Conservation (phyloP, 2,113 vertebrate species). For the Tupaia tana region DNA sequence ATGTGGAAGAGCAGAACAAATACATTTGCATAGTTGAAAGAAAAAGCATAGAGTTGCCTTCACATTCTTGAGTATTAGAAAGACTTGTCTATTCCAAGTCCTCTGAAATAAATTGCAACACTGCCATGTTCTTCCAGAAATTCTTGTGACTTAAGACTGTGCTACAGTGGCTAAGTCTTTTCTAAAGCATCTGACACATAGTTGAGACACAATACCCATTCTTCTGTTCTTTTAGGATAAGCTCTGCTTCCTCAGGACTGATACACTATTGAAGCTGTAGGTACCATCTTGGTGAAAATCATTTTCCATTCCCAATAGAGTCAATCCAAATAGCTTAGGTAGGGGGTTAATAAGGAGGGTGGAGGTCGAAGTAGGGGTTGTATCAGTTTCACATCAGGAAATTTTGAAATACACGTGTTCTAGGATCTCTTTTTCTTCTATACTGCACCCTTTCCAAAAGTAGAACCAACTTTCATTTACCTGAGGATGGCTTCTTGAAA, state of each 20-base stretch:
- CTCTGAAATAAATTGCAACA: background rate
- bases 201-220: background rate
- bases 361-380: background rate
- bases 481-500: background rate
- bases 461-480: background rate
- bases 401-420: background rate
- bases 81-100: background rate
- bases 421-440: background rate
- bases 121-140: background rate
- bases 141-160: background rate
- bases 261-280: background rate
- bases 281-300: background rate
- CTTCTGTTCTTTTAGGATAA: background rate
- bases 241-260: background rate
- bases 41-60: background rate
- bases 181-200: background rate
- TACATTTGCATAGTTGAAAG: background rate
- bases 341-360: accelerated
- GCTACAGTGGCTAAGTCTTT: background rate
- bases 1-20: background rate
- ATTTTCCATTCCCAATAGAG: background rate
- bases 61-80: conserved; percentile 31
- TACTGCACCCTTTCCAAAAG: background rate
- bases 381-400: background rate
- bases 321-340: background rate